A percentile compares a stretch with the other conserved stretches of the same genome.
Evolutionary conservation across 30 jellyfish, hydroid and myxozoan species (phyloP).

Genomic region (Aurelia coerulea): DNA sequence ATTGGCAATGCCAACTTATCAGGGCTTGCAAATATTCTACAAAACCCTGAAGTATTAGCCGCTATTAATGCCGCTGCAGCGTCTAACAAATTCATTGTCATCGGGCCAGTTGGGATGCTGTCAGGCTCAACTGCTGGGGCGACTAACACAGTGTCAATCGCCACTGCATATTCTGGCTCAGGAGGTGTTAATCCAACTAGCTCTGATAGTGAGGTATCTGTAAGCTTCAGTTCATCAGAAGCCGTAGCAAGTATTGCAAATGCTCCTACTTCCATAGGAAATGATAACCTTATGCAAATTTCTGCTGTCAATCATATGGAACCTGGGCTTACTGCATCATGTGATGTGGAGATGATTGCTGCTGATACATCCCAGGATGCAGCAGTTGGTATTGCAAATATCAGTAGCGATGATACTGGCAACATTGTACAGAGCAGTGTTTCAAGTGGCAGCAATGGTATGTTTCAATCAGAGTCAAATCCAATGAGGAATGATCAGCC

Average conservation of each 20-base stretch:
- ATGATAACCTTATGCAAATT: conserved; percentile 28
- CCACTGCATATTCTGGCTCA: conserved; percentile 58
- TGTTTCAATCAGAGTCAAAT: conserved; percentile 36
- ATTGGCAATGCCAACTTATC: conserved; percentile 87
- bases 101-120: conserved; percentile 99
- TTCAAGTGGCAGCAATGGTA: conserved; percentile 19
- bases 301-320: conserved; percentile 35
- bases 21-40: conserved; percentile 96
- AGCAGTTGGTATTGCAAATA: conserved; percentile 8
- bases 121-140: conserved; percentile 71
- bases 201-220: conserved; percentile 7
- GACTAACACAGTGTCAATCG: conserved; percentile 56
- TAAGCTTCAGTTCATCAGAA: conserved; percentile 10
- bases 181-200: conserved; percentile 19
- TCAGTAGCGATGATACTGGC: conserved; percentile 1
- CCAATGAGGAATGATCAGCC: not conserved
- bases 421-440: conserved; percentile 64
- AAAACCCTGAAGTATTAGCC: conserved; percentile 97
- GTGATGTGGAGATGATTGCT: conserved; percentile 74
- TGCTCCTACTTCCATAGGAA: not conserved
- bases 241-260: conserved; percentile 13
- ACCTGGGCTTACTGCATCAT: conserved; percentile 44
- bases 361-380: conserved; percentile 74
- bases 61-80: conserved; percentile 99
- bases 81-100: conserved; percentile 94